Conservation (phyloP, 2,113 vertebrate genomes). For the Callipepla squamata region DNA sequence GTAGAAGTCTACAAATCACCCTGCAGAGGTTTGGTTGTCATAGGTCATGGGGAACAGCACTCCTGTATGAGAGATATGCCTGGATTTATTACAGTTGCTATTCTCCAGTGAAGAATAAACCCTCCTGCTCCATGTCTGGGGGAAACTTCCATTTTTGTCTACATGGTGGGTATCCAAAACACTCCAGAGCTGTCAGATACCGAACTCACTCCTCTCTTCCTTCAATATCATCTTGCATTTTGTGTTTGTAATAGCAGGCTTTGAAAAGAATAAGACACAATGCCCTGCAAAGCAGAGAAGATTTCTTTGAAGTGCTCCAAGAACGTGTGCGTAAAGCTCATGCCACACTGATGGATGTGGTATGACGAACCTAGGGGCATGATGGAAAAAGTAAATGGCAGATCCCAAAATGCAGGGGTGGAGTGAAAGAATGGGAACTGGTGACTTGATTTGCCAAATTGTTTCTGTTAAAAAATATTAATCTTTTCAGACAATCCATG, state of each 20-base stretch:
- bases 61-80: rapidly evolving
- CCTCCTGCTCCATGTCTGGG: not conserved
- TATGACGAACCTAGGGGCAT: not conserved
- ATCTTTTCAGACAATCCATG: slow-evolving; percentile 27
- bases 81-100: not conserved
- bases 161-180: not conserved
- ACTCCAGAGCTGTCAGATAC: not conserved
- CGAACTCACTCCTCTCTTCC: not conserved
- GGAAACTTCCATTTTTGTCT: not conserved
- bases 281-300: not conserved
- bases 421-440: not conserved
- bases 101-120: not conserved
- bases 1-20: not conserved
- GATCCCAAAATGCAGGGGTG: slow-evolving; percentile 2
- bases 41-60: not conserved
- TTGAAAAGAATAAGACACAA: not conserved
- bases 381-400: not conserved
- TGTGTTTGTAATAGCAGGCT: not conserved
- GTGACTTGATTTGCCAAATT: slow-evolving; percentile 18
- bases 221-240: rapidly evolving
- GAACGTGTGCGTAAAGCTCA: rapidly evolving
- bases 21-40: not conserved
- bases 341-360: not conserved
- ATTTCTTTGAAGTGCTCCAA: rapidly evolving
- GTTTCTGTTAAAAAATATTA: slow-evolving; percentile 2